These are phyloP conservation scores for Alfaro cultratus DNA, from an alignment of 2,797 vertebrate species.

Conservation along the genomic window DNA sequence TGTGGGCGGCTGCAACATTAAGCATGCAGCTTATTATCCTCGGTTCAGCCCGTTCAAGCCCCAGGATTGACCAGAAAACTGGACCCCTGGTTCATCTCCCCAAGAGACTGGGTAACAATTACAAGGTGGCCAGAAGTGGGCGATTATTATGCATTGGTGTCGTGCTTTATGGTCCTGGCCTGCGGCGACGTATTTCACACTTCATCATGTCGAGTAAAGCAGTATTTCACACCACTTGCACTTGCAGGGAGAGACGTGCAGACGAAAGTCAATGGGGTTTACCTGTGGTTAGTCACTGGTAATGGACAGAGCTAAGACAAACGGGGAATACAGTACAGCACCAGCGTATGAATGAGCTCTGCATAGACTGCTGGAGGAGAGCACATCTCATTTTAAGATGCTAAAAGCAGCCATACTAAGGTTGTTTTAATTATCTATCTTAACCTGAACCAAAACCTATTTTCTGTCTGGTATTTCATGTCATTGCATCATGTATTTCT, in stretches of 20 bases:
- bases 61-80: constrained; percentile 45
- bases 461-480: constrained; percentile 35
- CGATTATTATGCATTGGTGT: constrained; percentile 77
- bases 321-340: background rate
- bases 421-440: constrained; percentile 25
- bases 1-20: constrained; percentile 33
- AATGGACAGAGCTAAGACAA: constrained; percentile 50
- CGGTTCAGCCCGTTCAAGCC: constrained; percentile 38
- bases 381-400: background rate
- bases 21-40: constrained; percentile 46
- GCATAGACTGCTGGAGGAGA: background rate
- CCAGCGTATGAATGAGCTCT: background rate
- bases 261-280: constrained; percentile 63
- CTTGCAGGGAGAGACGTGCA: constrained; percentile 61
- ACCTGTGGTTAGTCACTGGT: constrained; percentile 52
- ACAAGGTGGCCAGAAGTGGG: constrained; percentile 59
- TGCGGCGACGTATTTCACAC: constrained; percentile 74
- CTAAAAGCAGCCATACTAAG: constrained; percentile 9
- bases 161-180: constrained; percentile 61
- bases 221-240: constrained; percentile 76
- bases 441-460: constrained; percentile 11
- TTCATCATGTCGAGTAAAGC: constrained; percentile 72
- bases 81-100: constrained; percentile 63
- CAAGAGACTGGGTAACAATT: constrained; percentile 69
- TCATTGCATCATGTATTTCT: constrained; percentile 47